Evolutionary conservation across 2,888 invertebrate genomes (phyloP).

Genomic region (Orthonychiurus folsomi): DNA sequence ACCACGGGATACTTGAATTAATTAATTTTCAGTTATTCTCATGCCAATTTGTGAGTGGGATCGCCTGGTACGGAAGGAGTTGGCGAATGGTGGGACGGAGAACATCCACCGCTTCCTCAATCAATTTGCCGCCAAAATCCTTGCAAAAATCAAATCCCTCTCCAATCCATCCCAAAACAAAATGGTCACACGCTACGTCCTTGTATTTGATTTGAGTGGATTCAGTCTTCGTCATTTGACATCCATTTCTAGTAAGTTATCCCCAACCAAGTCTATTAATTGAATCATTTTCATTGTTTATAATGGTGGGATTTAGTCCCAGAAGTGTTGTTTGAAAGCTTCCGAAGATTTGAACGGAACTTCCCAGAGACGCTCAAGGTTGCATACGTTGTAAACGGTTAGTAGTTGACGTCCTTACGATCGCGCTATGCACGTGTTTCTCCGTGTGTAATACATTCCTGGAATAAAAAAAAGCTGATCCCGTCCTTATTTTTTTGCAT

Average conservation of each 20-base stretch:
- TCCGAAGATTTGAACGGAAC: conserved; percentile 10
- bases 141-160: conserved; percentile 1
- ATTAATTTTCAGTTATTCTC: conserved; percentile 10
- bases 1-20: too few species aligned
- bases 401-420: not conserved
- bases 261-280: not conserved
- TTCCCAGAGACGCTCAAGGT: conserved; percentile 8
- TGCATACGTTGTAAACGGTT: conserved; percentile 14
- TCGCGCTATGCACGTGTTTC: too few species aligned
- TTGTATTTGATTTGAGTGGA: conserved; percentile 10
- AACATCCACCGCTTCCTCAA: not conserved
- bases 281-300: not conserved
- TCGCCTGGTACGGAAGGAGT: conserved; percentile 7
- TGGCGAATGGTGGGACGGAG: conserved; percentile 4
- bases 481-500: not conserved
- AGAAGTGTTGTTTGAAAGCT: conserved; percentile 8
- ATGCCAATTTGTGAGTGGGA: conserved; percentile 14
- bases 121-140: conserved; percentile 9
- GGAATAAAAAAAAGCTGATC: too few species aligned
- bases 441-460: too few species aligned
- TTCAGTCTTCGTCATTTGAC: conserved; percentile 12
- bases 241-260: conserved; percentile 7
- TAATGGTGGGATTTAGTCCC: not conserved
- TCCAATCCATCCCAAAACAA: not conserved
- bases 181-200: conserved; percentile 6